These are phyloP conservation scores for Diaperis boleti DNA, from an alignment of 2,888 invertebrate genomes.

Conservation along the genomic window DNA sequence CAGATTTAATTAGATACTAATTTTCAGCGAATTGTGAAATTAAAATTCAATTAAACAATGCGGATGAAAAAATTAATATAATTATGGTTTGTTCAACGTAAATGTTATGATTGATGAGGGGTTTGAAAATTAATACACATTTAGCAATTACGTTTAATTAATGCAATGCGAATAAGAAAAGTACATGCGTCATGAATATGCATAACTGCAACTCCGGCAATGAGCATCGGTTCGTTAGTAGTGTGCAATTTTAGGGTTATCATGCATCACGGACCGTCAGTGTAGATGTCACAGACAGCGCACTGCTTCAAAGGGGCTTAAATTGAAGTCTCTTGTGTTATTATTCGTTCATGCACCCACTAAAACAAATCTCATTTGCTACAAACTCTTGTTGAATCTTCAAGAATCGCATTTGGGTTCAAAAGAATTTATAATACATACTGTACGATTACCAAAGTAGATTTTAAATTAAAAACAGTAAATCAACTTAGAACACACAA, in stretches of 20 bases:
- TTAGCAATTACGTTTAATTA: neutral
- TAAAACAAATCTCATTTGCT: neutral
- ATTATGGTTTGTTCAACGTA: neutral
- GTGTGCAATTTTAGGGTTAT: neutral
- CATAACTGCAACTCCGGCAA: neutral
- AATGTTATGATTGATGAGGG: too few species aligned
- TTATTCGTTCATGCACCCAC: neutral
- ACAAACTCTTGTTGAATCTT: neutral
- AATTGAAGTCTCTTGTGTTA: neutral
- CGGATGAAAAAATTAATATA: too few species aligned
- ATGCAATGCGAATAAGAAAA: neutral
- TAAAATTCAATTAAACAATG: constrained; percentile 13
- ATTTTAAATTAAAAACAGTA: too few species aligned
- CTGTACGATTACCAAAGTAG: too few species aligned
- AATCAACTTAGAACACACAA: too few species aligned
- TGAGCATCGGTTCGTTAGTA: neutral
- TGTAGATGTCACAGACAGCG: neutral
- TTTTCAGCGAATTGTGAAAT: constrained; percentile 10
- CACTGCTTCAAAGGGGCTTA: neutral
- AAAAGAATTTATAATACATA: too few species aligned
- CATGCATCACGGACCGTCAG: neutral
- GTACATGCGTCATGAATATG: neutral
- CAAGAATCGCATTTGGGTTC: too few species aligned
- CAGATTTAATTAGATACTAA: constrained; percentile 15
- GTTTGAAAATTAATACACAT: too few species aligned